Conservation (phyloP, 2,113 vertebrate genomes). For the Raphicerus campestris region DNA sequence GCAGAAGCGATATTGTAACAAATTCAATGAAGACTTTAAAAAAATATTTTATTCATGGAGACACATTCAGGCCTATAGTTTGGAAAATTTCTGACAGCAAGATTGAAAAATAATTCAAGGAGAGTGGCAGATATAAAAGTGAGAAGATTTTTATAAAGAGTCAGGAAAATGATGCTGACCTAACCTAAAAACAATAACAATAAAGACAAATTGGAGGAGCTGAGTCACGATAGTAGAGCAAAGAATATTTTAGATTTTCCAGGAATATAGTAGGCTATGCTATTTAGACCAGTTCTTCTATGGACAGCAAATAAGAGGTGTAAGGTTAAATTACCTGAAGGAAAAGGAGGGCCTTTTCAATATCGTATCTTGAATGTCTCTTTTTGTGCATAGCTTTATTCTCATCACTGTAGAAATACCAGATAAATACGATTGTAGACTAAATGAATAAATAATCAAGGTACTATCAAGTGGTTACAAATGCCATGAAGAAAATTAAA, state of each 20-base stretch:
- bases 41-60: not conserved
- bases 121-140: not conserved
- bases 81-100: not conserved
- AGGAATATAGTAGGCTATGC: not conserved
- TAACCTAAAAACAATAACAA: not conserved
- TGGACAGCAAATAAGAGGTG: not conserved
- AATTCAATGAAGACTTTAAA: not conserved
- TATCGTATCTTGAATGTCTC: not conserved
- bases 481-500: not conserved
- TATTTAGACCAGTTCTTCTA: not conserved
- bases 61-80: not conserved
- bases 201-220: not conserved
- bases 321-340: not conserved
- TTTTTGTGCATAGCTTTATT: not conserved
- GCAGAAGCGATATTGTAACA: not conserved
- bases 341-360: not conserved
- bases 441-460: not conserved
- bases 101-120: conserved; percentile 5
- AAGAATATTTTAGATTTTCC: not conserved
- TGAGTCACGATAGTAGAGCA: not conserved
- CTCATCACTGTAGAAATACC: not conserved
- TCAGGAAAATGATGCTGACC: not conserved
- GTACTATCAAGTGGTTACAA: not conserved
- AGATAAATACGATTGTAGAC: not conserved
- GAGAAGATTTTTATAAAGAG: not conserved